Evolutionary conservation across 2,797 vertebrate genomes (phyloP), one percentile per base, ranked within the genome.

Genomic region (Halcyon badia): DNA sequence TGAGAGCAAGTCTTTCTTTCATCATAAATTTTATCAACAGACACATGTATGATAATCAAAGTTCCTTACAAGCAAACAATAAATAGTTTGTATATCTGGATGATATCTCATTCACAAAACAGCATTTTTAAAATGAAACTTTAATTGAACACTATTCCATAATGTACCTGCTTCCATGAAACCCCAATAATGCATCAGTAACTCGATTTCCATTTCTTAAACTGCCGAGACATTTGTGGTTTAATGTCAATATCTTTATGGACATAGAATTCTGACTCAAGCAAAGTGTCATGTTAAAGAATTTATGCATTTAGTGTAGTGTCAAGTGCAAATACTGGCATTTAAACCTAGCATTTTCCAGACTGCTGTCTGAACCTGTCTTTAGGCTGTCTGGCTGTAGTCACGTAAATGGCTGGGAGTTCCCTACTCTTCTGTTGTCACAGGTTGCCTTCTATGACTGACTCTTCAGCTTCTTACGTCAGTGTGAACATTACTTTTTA

Each of bases 171-270:
- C 86, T 98, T 97, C 81, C 75, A 26, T 79, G 94, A 97, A 96
- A 94, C 56, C 69, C 84, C 73, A 65, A 66, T 83, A 97, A 92
- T 80, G 88, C 82, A 87, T 66, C 80, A 69, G 69, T 91, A 96
- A 94, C 71, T 97, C 84, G 93, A 86, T 97, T 98, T 98, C 92
- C 92, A 76, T 95, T 96, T 92, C 92, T 71, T 96, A 83, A 96
- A 94, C 83, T 93, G 48, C 92, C 92, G 80, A 42, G 35, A 96
- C 77, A 72, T 97, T 94, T 97, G 93, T 97, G 61, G 39, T 97
- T 97, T 97, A 95, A 82, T 41, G 49, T 91, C 96, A 95, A 90
- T 96, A 94, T 96, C 93, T 95, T 95, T 86, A 96, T 84, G 73
- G 90, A 87, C 85, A 81, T 82, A 96, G 83, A 97, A 93, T 94